A percentile compares a stretch with the other conserved stretches of the same genome.
Conservation (phyloP, 2,888 invertebrate species). For the Latheticus oryzae region DNA sequence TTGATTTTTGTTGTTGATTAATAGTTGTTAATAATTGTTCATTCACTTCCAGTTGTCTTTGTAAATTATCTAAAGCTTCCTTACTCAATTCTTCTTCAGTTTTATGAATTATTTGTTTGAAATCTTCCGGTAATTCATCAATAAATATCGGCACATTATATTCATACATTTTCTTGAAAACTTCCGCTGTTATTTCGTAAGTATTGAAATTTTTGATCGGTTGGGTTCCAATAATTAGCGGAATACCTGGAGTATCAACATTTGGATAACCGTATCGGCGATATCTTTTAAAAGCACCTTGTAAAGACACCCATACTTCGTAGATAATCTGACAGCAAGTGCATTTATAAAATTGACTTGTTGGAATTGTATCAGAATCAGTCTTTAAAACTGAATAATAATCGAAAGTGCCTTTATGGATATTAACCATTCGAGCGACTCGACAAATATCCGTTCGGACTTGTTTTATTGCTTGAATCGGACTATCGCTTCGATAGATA, state of each 20-base stretch:
- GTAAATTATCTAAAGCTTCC: slow-evolving; percentile 50
- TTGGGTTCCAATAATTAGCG: slow-evolving; percentile 53
- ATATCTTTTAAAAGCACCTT: slow-evolving; percentile 50
- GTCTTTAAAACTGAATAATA: slow-evolving; percentile 52
- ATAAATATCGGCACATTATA: slow-evolving; percentile 40
- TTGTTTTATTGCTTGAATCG: slow-evolving; percentile 45
- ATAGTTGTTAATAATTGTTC: slow-evolving; percentile 54
- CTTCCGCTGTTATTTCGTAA: slow-evolving; percentile 46
- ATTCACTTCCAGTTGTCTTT: slow-evolving; percentile 43
- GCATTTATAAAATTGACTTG: slow-evolving; percentile 52
- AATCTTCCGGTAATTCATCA: slow-evolving; percentile 51
- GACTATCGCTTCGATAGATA: slow-evolving; percentile 51
- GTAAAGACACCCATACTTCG: slow-evolving; percentile 53
- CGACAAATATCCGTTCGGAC: slow-evolving; percentile 53
- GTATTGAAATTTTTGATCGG: slow-evolving; percentile 49
- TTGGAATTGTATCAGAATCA: slow-evolving; percentile 46
- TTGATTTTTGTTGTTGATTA: slow-evolving; percentile 9
- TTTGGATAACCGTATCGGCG: slow-evolving; percentile 53
- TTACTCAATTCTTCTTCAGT: slow-evolving; percentile 51
- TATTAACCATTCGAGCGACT: slow-evolving; percentile 51
- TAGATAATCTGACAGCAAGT: slow-evolving; percentile 51
- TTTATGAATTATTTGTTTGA: slow-evolving; percentile 49
- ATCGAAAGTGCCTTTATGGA: slow-evolving; percentile 49
- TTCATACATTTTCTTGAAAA: slow-evolving; percentile 43
- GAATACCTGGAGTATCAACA: slow-evolving; percentile 52